Conservation (phyloP, 2,888 invertebrate species). For the Limenitis camilla region DNA sequence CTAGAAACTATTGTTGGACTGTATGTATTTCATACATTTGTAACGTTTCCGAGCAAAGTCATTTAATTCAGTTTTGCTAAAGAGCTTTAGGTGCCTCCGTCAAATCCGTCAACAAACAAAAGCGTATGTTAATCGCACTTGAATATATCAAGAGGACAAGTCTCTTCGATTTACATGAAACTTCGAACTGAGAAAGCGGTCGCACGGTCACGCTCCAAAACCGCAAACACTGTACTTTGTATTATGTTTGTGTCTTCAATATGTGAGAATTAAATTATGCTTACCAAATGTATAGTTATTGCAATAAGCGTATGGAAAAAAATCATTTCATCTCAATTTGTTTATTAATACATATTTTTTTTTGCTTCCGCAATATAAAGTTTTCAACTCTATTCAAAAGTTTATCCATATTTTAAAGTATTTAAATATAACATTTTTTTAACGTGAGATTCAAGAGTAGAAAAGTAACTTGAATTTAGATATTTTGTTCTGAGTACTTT, state of each 20-base stretch:
- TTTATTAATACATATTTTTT: too few relatives aligned
- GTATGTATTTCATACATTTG: neutral
- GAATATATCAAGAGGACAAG: constrained; percentile 7
- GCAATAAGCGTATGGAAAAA: too few relatives aligned
- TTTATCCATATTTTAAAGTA: too few relatives aligned
- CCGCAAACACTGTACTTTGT: constrained; percentile 11
- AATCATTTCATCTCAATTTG: too few relatives aligned
- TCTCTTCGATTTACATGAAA: constrained; percentile 17
- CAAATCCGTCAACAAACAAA: neutral
- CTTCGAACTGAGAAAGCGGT: constrained; percentile 17
- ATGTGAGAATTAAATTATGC: neutral
- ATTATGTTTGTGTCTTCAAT: constrained; percentile 3
- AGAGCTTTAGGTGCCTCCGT: neutral
- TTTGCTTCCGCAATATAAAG: too few relatives aligned
- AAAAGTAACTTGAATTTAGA: too few relatives aligned
- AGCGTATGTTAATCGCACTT: neutral
- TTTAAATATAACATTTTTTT: too few relatives aligned
- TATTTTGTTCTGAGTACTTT: too few relatives aligned
- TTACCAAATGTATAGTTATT: neutral
- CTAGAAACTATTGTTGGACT: neutral
- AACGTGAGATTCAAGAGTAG: too few relatives aligned
- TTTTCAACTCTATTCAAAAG: too few relatives aligned
- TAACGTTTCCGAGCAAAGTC: neutral
- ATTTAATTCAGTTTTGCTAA: neutral
- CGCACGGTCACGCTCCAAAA: constrained; percentile 19